A percentile compares a stretch with the other conserved stretches of the same genome.
phyloP scores from a whole-genome alignment of 2,113 vertebrate genomes.

The Peromyscus californicus region DNA sequence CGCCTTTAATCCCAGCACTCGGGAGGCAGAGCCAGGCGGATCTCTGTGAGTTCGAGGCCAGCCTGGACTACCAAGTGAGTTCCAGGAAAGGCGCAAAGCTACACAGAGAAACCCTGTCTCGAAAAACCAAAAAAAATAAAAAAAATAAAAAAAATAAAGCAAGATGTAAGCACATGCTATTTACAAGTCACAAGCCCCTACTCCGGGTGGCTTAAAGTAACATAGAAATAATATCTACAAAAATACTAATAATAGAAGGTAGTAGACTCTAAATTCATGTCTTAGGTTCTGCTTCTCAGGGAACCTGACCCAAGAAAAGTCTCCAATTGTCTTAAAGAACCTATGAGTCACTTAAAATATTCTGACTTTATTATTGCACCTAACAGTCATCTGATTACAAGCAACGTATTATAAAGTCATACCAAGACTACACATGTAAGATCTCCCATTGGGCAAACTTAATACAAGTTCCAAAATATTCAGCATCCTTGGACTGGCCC shows the following conservation, averaged over 20 bases:
- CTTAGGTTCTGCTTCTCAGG: background rate
- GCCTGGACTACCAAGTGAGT: too few species aligned
- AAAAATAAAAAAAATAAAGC: too few species aligned
- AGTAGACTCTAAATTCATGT: background rate
- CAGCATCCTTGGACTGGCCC: conserved; percentile 18
- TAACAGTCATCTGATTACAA: conserved; percentile 46
- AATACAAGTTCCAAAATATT: conserved; percentile 21
- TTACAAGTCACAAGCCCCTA: background rate
- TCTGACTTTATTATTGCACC: background rate
- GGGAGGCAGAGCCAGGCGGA: too few species aligned
- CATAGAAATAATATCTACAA: background rate
- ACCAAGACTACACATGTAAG: background rate
- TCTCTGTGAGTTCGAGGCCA: too few species aligned
- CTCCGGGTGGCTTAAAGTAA: conserved; percentile 3
- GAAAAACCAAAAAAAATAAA: too few species aligned
- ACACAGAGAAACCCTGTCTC: too few species aligned
- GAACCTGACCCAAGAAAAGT: background rate
- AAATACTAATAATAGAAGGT: background rate
- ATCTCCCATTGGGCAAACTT: conserved; percentile 10
- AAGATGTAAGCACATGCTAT: background rate
- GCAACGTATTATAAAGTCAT: background rate
- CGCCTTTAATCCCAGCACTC: too few species aligned
- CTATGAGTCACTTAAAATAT: conserved; percentile 31
- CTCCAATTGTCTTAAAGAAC: background rate
- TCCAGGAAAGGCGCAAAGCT: too few species aligned